Evolutionary conservation across 2,888 invertebrate species (phyloP), one percentile per base, ranked within the genome.

Genomic region (Metacarcinus magister): DNA sequence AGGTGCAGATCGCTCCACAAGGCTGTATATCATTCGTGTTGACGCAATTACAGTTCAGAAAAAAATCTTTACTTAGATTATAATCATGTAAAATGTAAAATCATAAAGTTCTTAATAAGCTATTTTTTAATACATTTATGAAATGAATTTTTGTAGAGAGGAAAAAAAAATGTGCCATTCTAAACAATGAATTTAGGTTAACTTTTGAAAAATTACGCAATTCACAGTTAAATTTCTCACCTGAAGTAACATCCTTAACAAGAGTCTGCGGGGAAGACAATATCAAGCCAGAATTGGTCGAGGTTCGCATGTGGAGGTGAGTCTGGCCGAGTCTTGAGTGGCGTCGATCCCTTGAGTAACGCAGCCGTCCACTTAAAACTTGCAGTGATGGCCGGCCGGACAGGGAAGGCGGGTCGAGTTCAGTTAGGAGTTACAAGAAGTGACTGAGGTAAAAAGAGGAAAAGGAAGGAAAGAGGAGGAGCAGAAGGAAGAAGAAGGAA

Each of bases 361-460:
- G 82, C 23, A 82, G 82, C 82, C 82, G 82, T 82, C 82, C 82
- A 82, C 82, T 82, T 82, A 32, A 82, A 82, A 82, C 82, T 82
- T 82, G 23, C 82, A 28, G 82, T 82, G 82, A 82, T 32, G 82
- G 82, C 82, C 82, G 82, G 82, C 82, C 28, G 82, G 82, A 82
- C 82, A 13, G 82, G 82, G 82, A 16, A 32, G 82, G 82, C 82
- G 82, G 82, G 82, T 82, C 82, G 32, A 16, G 82, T 32, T 82
- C 82, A 82, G 82, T 28, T 82, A 82, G 82, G 82, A 32, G 82
- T 82, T 82, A 82, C 82, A 82, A 82, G 82, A 82, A 82, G 82
- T 82, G 82, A 32, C 13, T 82, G 82, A 13, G 32, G 32, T 32
- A 82, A 82, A 13, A 82, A 32, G 23, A 82, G 82, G 16, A 82